Base-by-base conservation (phyloP, 2,888 invertebrate species). In the Hyposoter didymator region DNA sequence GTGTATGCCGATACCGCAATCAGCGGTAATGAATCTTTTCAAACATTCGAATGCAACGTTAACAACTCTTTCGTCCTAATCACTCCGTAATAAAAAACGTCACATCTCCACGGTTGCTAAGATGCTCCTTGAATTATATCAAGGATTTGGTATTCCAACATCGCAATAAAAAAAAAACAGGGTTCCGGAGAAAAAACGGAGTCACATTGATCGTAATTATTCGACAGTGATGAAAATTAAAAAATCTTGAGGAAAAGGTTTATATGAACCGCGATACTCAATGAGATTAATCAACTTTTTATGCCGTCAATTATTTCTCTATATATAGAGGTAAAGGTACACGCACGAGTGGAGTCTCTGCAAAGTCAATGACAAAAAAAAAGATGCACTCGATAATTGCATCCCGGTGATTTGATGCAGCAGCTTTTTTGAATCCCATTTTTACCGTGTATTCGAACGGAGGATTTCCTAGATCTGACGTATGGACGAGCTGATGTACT, bases 391-490 rank as follows among this genome's bases (percentile, higher is more conserved):
- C 73, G 82, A 82, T 84, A 84, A 84, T 84, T 84, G 78, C 82
- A 82, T 70, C 69, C 59, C 74, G 39, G 83, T 66, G 59, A 82
- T 84, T 84, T 62, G 78, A 84, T 82, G 78, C 82, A 69, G 78
- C 84, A 78, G 74, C 78, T 82, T 85, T 78, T 85, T 85, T 12
- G 19, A 64, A 59, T 22, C 22, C 64, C 59, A 82, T 70, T 78
- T 82, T 78, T 66, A 75, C 69, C 66, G 39, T 49, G 55, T 59
- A 70, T 59, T 74, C 78, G 39, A 62, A 45, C 45, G 45, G 28
- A 64, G 78, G 66, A 82, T 82, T 79, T 85, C 64, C 78, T 75
- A 82, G 85, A 85, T 78, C 82, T 35, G 85, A 74, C 67, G 76
- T 67, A 74, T 67, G 32, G 78, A 78, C 73, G 72, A 76, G 75